A percentile compares a stretch with the other conserved stretches of the same genome.
Evolutionary conservation across 2,888 invertebrate species (phyloP).

Genomic region (Calameuta pallipes): DNA sequence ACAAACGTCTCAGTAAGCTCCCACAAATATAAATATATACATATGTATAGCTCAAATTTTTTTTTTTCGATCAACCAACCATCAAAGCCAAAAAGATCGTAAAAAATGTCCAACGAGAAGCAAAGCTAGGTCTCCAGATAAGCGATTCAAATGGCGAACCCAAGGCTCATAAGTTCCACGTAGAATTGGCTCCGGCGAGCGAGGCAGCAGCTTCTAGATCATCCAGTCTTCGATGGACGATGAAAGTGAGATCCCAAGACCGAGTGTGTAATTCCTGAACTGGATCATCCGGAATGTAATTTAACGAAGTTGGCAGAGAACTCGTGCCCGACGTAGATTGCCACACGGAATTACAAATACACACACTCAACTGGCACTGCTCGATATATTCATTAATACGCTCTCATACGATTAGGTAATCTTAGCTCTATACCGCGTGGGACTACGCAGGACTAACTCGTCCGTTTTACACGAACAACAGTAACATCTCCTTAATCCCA

Average conservation of each 20-base stretch:
- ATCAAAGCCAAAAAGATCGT: neutral
- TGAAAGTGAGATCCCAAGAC: conserved; percentile 19
- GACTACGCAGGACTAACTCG: neutral
- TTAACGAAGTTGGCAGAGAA: conserved; percentile 1
- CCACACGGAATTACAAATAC: neutral
- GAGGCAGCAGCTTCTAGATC: neutral
- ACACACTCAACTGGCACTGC: neutral
- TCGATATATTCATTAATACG: conserved; percentile 1
- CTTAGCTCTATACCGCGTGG: neutral
- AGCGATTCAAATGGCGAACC: neutral
- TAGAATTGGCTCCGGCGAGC: neutral
- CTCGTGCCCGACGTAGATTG: neutral
- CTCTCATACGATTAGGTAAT: neutral
- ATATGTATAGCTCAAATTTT: neutral
- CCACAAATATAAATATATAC: no score
- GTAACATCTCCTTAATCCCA: neutral
- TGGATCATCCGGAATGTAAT: conserved; percentile 22
- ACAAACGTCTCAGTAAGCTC: neutral
- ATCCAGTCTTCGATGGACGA: conserved; percentile 3
- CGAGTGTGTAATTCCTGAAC: conserved; percentile 19
- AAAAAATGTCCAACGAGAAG: neutral
- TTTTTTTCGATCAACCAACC: neutral
- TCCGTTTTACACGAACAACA: neutral
- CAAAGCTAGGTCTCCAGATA: neutral
- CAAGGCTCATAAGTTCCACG: neutral